Conservation (phyloP, 2,888 invertebrate genomes). For the Tolmerus cingulatus region DNA sequence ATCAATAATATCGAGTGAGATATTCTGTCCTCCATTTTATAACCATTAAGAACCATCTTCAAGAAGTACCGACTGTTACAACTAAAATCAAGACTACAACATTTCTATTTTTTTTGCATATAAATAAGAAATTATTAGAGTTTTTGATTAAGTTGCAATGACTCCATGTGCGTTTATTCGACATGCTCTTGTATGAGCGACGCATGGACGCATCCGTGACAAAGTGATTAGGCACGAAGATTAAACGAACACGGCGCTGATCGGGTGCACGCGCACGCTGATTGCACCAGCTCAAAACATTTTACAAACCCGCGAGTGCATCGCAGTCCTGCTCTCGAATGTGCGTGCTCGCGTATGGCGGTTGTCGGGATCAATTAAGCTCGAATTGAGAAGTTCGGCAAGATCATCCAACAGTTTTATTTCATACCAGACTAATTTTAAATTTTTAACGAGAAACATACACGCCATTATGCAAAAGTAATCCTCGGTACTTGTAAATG, state of each 20-base stretch:
- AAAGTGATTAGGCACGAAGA: neutral
- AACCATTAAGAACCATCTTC: no score
- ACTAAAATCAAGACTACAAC: no score
- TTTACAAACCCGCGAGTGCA: neutral
- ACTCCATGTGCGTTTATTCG: neutral
- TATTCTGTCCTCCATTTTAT: no score
- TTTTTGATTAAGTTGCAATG: neutral
- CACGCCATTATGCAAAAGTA: neutral
- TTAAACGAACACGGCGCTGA: neutral
- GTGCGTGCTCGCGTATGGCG: neutral
- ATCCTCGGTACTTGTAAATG: neutral
- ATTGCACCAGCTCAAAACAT: neutral
- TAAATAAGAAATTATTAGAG: neutral
- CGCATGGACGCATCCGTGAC: neutral
- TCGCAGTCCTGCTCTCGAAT: neutral
- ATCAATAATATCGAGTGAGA: no score
- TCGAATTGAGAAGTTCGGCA: neutral
- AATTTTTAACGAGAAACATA: neutral
- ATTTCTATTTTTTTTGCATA: no score
- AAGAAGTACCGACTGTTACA: no score
- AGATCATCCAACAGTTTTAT: neutral
- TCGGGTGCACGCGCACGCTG: neutral
- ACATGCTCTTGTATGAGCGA: neutral
- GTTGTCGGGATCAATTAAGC: neutral
- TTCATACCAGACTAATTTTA: neutral